Conservation (phyloP, 2,888 invertebrate genomes). For the Melinaea menophilus region DNA sequence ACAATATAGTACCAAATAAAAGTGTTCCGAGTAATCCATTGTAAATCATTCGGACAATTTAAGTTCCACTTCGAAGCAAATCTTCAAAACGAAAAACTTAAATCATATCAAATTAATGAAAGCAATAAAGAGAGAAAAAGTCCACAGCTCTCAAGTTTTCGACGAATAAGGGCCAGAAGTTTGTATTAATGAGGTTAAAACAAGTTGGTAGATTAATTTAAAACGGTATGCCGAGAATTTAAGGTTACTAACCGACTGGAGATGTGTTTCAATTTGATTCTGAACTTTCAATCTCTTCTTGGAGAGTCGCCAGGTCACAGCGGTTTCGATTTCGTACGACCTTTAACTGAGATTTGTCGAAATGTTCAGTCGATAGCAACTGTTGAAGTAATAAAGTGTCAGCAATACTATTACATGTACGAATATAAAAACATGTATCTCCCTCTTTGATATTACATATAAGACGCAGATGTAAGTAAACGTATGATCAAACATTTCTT, state of each 20-base stretch:
- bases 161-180: constrained; percentile 3
- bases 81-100: constrained; percentile 15
- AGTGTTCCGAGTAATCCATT: constrained; percentile 17
- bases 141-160: constrained; percentile 9
- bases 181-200: neutral
- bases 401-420: neutral
- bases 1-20: constrained; percentile 20
- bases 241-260: constrained; percentile 16
- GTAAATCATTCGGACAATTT: constrained; percentile 24
- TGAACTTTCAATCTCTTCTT: constrained; percentile 10
- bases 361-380: neutral
- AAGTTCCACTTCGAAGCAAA: constrained; percentile 21
- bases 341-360: constrained; percentile 3
- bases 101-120: constrained; percentile 29
- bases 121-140: constrained; percentile 20
- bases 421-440: neutral
- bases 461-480: neutral
- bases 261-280: constrained; percentile 21
- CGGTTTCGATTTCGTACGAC: constrained; percentile 7
- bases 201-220: constrained; percentile 13
- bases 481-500: neutral
- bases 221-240: constrained; percentile 15
- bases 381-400: no score
- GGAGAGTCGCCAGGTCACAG: constrained; percentile 16
- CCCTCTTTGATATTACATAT: neutral